phyloP scores from a whole-genome alignment of 2,113 vertebrate species.

The Patagioenas fasciata region DNA sequence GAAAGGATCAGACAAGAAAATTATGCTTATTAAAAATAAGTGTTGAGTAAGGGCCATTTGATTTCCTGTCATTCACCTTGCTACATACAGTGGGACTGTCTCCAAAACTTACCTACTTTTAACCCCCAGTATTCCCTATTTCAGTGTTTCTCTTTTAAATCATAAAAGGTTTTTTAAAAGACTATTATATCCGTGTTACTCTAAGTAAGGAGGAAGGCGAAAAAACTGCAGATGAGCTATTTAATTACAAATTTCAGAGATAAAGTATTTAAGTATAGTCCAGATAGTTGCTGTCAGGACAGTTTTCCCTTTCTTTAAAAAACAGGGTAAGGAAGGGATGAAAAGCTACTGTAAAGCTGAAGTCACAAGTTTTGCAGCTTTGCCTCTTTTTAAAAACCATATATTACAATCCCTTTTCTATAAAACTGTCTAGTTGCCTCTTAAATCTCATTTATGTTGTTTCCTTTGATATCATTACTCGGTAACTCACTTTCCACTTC shows the following conservation, averaged over 20 bases:
- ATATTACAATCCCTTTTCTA: slow-evolving; percentile 18
- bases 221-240: background rate
- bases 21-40: slow-evolving; percentile 13
- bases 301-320: background rate
- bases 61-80: slow-evolving; percentile 7
- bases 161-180: background rate
- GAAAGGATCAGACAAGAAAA: slow-evolving; percentile 17
- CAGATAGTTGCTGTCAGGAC: background rate
- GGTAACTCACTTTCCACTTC: slow-evolving; percentile 32
- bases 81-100: background rate
- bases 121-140: background rate
- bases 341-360: slow-evolving; percentile 18
- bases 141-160: background rate
- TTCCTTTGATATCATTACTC: slow-evolving; percentile 33
- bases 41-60: background rate
- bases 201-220: background rate
- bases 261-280: background rate
- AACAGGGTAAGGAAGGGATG: background rate
- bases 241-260: background rate
- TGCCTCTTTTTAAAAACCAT: background rate
- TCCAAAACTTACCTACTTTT: slow-evolving; percentile 2
- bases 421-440: slow-evolving; percentile 45
- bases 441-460: slow-evolving; percentile 50
- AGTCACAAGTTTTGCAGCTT: slow-evolving; percentile 13
- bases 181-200: background rate